Conservation (phyloP, 2,797 vertebrate genomes). For the Falco novaeseelandiae region DNA sequence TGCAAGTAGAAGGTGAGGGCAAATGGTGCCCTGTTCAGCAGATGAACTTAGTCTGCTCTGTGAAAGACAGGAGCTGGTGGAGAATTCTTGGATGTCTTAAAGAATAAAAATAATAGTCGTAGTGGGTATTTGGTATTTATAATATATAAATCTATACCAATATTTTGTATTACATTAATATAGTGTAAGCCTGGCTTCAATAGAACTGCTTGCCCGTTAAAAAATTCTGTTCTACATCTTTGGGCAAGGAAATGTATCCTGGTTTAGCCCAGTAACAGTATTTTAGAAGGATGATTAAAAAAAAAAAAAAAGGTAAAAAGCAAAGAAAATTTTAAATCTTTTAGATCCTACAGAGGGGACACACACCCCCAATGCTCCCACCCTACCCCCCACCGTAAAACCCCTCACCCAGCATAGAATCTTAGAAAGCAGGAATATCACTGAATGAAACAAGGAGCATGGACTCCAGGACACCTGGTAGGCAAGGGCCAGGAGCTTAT, state of each 20-base stretch:
- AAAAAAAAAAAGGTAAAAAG: background rate
- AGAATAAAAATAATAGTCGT: background rate
- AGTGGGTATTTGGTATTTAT: background rate
- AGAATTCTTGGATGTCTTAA: background rate
- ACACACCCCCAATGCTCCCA: too few relatives aligned
- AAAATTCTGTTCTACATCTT: background rate
- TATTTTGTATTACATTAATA: background rate
- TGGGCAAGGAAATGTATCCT: background rate
- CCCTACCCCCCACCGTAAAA: background rate
- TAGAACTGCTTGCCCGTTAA: background rate
- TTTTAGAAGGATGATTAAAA: background rate
- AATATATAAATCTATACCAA: background rate
- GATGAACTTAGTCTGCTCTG: background rate
- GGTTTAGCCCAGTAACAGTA: background rate
- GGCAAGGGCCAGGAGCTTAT: background rate
- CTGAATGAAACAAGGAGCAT: background rate
- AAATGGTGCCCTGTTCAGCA: background rate
- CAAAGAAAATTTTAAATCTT: background rate
- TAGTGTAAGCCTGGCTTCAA: background rate
- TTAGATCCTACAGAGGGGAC: background rate
- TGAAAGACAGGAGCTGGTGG: background rate
- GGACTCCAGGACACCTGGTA: background rate
- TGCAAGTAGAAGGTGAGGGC: background rate
- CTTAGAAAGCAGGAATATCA: background rate
- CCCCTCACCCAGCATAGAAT: background rate